Evolutionary conservation across 2,113 vertebrate species (phyloP).

Genomic region (Tetraodon nigroviridis): DNA sequence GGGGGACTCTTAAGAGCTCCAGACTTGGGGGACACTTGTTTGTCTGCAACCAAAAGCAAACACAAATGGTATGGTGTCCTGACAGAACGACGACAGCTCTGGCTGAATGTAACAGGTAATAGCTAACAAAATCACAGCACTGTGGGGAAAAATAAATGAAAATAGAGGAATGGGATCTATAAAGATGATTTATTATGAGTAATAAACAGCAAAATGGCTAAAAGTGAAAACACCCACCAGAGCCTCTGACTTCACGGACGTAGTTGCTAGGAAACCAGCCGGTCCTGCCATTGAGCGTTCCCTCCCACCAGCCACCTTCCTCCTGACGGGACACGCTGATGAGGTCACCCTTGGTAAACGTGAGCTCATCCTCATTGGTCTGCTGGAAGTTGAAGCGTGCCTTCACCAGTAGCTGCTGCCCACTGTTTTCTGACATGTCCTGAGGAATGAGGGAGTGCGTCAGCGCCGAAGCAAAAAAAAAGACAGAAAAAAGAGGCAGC

Average conservation of each 20-base stretch:
- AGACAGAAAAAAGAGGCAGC: not conserved
- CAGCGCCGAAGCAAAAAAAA: not conserved
- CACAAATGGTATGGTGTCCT: not conserved
- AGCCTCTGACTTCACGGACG: conserved; percentile 91
- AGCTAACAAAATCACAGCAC: too few species aligned
- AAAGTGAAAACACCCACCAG: conserved; percentile 74
- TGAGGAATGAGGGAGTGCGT: conserved; percentile 37
- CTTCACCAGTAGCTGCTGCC: conserved; percentile 87
- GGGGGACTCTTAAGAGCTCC: conserved; percentile 92
- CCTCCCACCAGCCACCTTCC: conserved; percentile 99
- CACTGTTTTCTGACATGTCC: conserved; percentile 98
- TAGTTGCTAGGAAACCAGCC: conserved; percentile 99
- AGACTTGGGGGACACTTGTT: conserved; percentile 94
- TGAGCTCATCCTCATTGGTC: conserved; percentile 97
- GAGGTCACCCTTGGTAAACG: conserved; percentile 91
- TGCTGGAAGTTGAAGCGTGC: conserved; percentile 97
- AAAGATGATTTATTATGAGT: not conserved
- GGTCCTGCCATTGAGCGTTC: conserved; percentile 83
- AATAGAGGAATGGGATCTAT: too few species aligned
- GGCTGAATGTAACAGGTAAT: too few species aligned
- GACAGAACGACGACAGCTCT: too few species aligned
- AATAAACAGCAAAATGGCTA: not conserved
- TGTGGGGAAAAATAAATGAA: too few species aligned
- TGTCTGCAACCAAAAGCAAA: conserved; percentile 76
- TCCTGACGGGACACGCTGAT: conserved; percentile 92